Base-by-base conservation (phyloP, 2,113 vertebrate genomes). In the Riparia riparia region DNA sequence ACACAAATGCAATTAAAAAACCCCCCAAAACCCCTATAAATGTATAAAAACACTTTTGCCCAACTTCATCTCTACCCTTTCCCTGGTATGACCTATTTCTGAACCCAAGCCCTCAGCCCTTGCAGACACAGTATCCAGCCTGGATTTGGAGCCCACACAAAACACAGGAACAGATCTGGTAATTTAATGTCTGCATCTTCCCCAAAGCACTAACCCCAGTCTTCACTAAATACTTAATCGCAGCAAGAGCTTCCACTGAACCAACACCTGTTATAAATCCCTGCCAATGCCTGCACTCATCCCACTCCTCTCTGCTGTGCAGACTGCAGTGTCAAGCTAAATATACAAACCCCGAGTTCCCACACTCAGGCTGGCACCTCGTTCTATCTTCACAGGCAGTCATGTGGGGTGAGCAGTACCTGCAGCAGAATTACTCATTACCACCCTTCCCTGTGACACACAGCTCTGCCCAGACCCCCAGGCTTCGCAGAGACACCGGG, bases 291-390 rank as follows among this genome's bases (percentile, higher is more conserved):
- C 76, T 83, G 83, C 58, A 14, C 64, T 72, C 92, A 69, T 89
- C 91, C 87, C 34, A 26, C 91, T 83, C 84, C 91, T 56, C 80
- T 81, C 45, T 26, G 80, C 83, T 66, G 26, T 19, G 63, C 85
- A 94, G 85, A 29, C 56, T 45, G 82, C 89, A 81, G 86, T 16
- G 91, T 91, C 19, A 50, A 95, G 84, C 84, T 96, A 89, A 95
- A 96, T 84, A 84, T 91, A 94, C 51, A 66, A 72, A 57, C 15
- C 61, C 71, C 28, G 50, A 18, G 64, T 54, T 74, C 84, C 86
- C 90, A 65, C 84, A 20, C 72, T 44, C 91, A 78, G 95, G 73
- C 95, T 96, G 92, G 93, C 95, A 89, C 84, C 81, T 76, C 39
- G 8, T 9, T 79, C 58, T 49, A 29, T 9, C 83, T 79, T 28